Evolutionary conservation across 2,113 vertebrate species (phyloP).

Genomic region (Melanocharis versteri): DNA sequence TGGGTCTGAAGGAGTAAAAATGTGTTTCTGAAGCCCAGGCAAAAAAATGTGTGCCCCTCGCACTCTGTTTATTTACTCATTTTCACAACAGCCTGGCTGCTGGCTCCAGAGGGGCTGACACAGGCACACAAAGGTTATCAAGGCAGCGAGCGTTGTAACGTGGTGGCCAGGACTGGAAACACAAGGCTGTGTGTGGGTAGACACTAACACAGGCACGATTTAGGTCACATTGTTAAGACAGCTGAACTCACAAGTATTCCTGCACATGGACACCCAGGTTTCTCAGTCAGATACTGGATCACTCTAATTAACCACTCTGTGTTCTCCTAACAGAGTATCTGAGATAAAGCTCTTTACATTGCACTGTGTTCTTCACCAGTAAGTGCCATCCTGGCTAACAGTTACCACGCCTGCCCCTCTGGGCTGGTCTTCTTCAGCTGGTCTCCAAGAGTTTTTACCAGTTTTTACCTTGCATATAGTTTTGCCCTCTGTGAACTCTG

Average conservation of each 20-base stretch:
- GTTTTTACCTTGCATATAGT: not conserved
- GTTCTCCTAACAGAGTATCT: not conserved
- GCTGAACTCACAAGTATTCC: not conserved
- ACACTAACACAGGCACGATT: too few relatives aligned
- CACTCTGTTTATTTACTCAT: not conserved
- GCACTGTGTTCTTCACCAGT: not conserved
- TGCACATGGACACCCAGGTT: not conserved
- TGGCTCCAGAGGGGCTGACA: not conserved
- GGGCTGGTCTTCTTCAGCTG: not conserved
- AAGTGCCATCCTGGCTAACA: not conserved
- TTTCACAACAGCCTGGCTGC: not conserved
- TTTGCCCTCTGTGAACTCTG: not conserved
- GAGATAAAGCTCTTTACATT: not conserved
- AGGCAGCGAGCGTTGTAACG: rapidly evolving
- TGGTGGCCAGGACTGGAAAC: not conserved
- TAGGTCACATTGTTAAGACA: not conserved
- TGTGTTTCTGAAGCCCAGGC: not conserved
- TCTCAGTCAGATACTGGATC: not conserved
- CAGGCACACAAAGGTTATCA: not conserved
- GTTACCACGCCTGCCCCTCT: not conserved
- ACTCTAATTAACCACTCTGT: not conserved
- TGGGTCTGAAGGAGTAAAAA: not conserved
- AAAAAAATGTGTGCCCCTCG: not conserved
- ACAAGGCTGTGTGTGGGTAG: not conserved
- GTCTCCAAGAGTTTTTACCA: not conserved